Conservation (phyloP, 2,797 vertebrate genomes). For the Graptemys geographica region DNA sequence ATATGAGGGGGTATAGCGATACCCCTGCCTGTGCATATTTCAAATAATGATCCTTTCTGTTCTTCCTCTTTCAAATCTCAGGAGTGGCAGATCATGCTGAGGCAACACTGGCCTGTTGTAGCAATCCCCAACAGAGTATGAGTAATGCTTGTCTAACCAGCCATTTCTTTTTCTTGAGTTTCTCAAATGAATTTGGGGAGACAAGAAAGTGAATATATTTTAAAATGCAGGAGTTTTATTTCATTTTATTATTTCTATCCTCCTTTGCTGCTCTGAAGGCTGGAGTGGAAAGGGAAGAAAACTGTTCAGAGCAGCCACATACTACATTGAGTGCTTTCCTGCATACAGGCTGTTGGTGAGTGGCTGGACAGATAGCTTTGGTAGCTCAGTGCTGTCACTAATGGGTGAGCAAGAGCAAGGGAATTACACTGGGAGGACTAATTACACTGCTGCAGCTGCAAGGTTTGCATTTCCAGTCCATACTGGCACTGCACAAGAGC, state of each 20-base stretch:
- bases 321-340: not conserved
- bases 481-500: no score
- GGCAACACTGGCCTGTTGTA: fast-evolving
- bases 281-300: not conserved
- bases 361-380: not conserved
- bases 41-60: not conserved
- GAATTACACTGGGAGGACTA: not conserved
- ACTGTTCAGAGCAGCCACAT: not conserved
- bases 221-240: no score
- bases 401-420: not conserved
- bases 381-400: not conserved
- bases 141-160: not conserved
- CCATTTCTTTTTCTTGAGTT: not conserved
- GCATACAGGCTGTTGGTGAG: not conserved
- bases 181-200: not conserved
- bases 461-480: not conserved
- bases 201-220: fast-evolving
- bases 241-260: not conserved
- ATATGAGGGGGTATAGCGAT: no score
- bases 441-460: not conserved
- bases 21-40: not conserved
- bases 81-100: not conserved
- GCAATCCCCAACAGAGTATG: not conserved
- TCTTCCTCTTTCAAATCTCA: not conserved
- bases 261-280: not conserved